Conservation (phyloP, 1,140 invertebrate species). For the Anthonomus grandis region DNA sequence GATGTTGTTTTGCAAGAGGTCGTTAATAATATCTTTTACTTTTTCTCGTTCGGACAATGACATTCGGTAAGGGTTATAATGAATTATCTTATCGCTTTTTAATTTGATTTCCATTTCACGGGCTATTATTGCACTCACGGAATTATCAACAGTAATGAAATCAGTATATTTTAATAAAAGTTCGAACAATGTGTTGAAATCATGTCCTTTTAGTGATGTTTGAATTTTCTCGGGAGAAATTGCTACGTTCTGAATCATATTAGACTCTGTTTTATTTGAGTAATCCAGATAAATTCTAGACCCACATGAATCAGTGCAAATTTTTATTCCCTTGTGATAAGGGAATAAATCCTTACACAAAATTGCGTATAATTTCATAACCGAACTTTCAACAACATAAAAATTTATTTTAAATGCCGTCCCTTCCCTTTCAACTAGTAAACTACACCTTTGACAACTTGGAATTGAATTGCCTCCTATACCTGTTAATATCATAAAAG, state of each 20-base stretch:
- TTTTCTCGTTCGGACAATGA: constrained; percentile 15
- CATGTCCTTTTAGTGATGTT: neutral
- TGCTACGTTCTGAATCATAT: neutral
- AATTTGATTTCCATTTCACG: too few relatives aligned
- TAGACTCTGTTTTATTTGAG: neutral
- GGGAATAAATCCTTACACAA: constrained; percentile 6
- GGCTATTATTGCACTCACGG: neutral
- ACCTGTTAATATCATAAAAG: constrained; percentile 4
- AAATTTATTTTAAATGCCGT: constrained; percentile 1
- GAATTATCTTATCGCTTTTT: constrained; percentile 7
- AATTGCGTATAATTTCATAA: constrained; percentile 4
- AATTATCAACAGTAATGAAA: constrained; percentile 3
- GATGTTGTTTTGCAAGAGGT: constrained; percentile 40
- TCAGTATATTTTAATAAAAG: neutral
- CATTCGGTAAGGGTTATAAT: constrained; percentile 19
- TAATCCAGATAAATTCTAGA: neutral
- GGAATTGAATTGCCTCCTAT: neutral
- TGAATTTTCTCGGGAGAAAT: neutral
- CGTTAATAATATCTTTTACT: constrained; percentile 13
- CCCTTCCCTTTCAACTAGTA: neutral
- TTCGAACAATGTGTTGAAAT: neutral
- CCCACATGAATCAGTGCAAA: constrained; percentile 3
- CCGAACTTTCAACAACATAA: constrained; percentile 1
- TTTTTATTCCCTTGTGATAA: constrained; percentile 4
- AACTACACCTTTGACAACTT: neutral